A percentile compares a stretch with the other conserved stretches of the same genome.
These are phyloP conservation scores for Ictalurus furcatus DNA, from an alignment of 2,113 vertebrate genomes.

Conservation along the genomic window DNA sequence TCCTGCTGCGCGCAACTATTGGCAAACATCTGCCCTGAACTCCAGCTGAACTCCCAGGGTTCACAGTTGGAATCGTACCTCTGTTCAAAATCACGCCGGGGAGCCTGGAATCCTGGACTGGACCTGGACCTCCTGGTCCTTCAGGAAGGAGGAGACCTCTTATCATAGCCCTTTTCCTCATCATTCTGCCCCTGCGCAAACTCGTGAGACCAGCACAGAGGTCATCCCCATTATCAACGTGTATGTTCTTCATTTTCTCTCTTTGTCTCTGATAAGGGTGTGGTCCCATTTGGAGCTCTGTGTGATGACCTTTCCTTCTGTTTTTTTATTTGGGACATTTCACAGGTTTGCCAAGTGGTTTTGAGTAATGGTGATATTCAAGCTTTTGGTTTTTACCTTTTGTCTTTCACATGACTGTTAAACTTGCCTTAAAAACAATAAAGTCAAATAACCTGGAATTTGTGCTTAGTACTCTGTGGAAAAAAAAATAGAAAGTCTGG, in stretches of 20 bases:
- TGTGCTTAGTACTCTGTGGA: background rate
- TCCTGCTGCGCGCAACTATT: slow-evolving; percentile 79
- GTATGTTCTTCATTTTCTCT: slow-evolving; percentile 30
- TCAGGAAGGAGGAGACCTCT: slow-evolving; percentile 28
- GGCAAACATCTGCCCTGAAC: slow-evolving; percentile 88
- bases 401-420: background rate
- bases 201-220: slow-evolving; percentile 6
- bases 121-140: slow-evolving; percentile 9
- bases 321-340: slow-evolving; percentile 1
- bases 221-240: slow-evolving; percentile 36
- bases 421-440: background rate
- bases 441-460: slow-evolving; percentile 9
- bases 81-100: slow-evolving; percentile 67
- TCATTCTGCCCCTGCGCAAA: slow-evolving; percentile 36
- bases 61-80: slow-evolving; percentile 66
- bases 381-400: background rate
- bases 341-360: background rate
- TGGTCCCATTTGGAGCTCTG: background rate
- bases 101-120: background rate
- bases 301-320: background rate
- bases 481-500: background rate
- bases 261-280: slow-evolving; percentile 29
- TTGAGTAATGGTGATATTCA: background rate
- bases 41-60: slow-evolving; percentile 84
- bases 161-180: slow-evolving; percentile 48